Evolutionary conservation across 1,140 invertebrate species (phyloP).

Genomic region (Homarus americanus): DNA sequence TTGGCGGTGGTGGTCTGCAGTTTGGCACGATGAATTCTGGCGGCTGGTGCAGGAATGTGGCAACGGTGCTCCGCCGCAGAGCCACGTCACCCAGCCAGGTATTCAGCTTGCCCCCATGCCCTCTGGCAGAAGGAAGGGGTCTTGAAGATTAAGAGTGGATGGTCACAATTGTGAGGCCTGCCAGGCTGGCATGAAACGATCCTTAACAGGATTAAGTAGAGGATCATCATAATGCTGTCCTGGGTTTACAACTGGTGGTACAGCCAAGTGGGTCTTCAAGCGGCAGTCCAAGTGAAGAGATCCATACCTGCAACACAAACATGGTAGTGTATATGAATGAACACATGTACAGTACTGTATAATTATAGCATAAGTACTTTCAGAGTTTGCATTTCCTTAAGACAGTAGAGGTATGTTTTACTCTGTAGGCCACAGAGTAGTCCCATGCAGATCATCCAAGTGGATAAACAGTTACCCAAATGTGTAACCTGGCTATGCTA

Average conservation of each 20-base stretch:
- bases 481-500: too few relatives aligned
- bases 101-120: conserved; percentile 54
- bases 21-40: conserved; percentile 71
- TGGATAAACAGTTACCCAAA: too few relatives aligned
- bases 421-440: too few relatives aligned
- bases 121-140: conserved; percentile 50
- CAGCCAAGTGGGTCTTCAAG: conserved; percentile 72
- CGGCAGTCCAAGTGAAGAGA: conserved; percentile 73
- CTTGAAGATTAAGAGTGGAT: conserved; percentile 43
- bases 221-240: conserved; percentile 73
- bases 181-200: conserved; percentile 74
- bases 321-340: too few relatives aligned
- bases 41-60: conserved; percentile 56
- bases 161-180: conserved; percentile 75
- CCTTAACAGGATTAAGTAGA: conserved; percentile 71
- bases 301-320: conserved; percentile 51
- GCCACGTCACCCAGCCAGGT: conserved; percentile 55
- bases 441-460: too few relatives aligned
- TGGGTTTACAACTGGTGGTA: conserved; percentile 61
- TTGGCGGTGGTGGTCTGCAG: conserved; percentile 45
- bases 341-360: too few relatives aligned
- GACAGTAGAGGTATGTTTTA: too few relatives aligned
- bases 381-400: too few relatives aligned
- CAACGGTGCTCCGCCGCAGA: conserved; percentile 58
- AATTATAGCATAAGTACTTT: too few relatives aligned